Evolutionary conservation across 1,140 invertebrate species (phyloP).

Genomic region (Habropoda laboriosa): DNA sequence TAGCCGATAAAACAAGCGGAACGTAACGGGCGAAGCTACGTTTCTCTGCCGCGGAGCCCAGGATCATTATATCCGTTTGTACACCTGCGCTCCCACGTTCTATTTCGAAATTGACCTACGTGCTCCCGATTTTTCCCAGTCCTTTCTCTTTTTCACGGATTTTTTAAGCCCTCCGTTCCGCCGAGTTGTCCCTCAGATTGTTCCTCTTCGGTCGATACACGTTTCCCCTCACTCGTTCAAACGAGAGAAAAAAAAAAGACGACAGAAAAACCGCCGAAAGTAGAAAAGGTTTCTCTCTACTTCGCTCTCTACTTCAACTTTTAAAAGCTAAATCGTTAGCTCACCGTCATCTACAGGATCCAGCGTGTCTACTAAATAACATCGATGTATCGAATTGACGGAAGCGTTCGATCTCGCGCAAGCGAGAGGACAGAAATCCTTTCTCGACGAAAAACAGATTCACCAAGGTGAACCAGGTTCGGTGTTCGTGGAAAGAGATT

Average conservation of each 20-base stretch:
- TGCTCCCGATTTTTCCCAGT: not conserved
- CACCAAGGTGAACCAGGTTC: not conserved
- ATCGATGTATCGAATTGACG: constrained; percentile 4
- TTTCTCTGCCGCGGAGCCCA: not conserved
- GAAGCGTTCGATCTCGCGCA: not conserved
- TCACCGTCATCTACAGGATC: not conserved
- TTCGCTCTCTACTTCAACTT: not conserved
- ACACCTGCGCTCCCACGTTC: not conserved
- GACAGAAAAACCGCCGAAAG: too few species aligned
- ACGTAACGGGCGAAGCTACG: not conserved
- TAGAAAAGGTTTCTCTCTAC: not conserved
- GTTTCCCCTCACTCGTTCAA: not conserved
- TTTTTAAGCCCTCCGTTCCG: not conserved
- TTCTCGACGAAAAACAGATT: constrained; percentile 5
- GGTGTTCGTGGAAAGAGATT: not conserved
- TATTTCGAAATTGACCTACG: constrained; percentile 29
- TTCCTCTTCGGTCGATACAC: not conserved
- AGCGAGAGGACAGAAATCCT: not conserved
- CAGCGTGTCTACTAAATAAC: not conserved
- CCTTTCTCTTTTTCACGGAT: not conserved
- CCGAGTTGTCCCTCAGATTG: not conserved
- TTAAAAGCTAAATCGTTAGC: not conserved
- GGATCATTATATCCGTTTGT: constrained; percentile 39
- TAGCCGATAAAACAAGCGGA: not conserved
- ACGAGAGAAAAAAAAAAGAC: too few species aligned